Evolutionary conservation across 2,113 vertebrate genomes (phyloP).

Genomic region (Arvicanthis niloticus): DNA sequence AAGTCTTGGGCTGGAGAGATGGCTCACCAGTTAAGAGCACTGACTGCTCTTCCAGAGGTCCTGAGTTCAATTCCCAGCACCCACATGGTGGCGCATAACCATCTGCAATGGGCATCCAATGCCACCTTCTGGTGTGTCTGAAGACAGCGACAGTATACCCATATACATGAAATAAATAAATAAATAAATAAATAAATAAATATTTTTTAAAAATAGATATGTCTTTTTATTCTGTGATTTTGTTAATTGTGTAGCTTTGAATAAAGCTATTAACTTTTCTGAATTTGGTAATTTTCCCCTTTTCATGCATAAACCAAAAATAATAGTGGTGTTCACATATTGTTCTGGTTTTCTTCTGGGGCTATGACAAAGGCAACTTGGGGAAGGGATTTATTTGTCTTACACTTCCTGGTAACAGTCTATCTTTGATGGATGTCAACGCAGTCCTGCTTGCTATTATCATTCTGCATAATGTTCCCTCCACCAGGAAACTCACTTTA

Average conservation of each 20-base stretch:
- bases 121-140: no score
- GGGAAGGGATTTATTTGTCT: neutral
- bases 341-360: neutral
- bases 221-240: conserved; percentile 29
- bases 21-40: no score
- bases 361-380: neutral
- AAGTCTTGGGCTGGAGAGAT: no score
- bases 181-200: no score
- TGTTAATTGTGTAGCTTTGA: conserved; percentile 23
- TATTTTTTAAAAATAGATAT: neutral
- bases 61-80: no score
- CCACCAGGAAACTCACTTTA: neutral
- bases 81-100: no score
- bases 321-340: neutral
- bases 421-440: neutral
- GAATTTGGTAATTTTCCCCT: neutral
- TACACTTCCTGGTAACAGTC: neutral
- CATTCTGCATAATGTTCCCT: neutral
- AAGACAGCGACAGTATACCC: no score
- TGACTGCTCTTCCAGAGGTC: no score
- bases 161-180: no score
- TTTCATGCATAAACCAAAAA: conserved; percentile 44
- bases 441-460: no score
- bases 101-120: no score
- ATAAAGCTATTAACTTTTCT: neutral